These are phyloP conservation scores for Hybos culiciformis DNA, from an alignment of 2,888 invertebrate genomes.

Conservation along the genomic window DNA sequence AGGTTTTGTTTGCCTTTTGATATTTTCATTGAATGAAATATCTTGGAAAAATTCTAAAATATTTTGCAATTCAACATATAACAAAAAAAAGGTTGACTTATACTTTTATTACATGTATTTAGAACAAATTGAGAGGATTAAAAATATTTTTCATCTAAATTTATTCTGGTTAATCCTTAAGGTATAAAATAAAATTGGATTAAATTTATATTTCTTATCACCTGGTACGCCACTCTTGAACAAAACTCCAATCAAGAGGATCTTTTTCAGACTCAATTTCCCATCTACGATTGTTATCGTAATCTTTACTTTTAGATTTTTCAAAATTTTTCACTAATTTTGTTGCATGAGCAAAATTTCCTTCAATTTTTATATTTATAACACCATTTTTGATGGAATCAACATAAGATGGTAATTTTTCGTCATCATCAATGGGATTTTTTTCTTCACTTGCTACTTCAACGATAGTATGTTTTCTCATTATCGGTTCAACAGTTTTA, in stretches of 20 bases:
- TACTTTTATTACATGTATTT: too few relatives aligned
- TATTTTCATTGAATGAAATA: too few relatives aligned
- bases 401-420: slow-evolving; percentile 33
- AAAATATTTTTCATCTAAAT: not conserved
- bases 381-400: slow-evolving; percentile 40
- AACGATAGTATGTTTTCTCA: too few relatives aligned
- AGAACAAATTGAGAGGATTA: slow-evolving; percentile 9
- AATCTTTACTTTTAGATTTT: slow-evolving; percentile 26
- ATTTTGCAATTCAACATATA: too few relatives aligned
- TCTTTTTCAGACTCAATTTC: slow-evolving; percentile 37
- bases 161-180: not conserved
- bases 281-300: slow-evolving; percentile 28
- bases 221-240: slow-evolving; percentile 60
- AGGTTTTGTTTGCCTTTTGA: too few relatives aligned
- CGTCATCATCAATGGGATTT: not conserved
- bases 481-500: too few relatives aligned
- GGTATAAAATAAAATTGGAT: not conserved
- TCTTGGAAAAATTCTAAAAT: too few relatives aligned
- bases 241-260: slow-evolving; percentile 59
- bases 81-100: too few relatives aligned
- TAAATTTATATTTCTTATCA: slow-evolving; percentile 18
- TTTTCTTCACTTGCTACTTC: not conserved
- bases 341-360: slow-evolving; percentile 45
- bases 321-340: slow-evolving; percentile 43
- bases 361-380: slow-evolving; percentile 47